Conservation (phyloP, 53 echinoderm and acorn worm species). For the Apostichopus leukothele region DNA sequence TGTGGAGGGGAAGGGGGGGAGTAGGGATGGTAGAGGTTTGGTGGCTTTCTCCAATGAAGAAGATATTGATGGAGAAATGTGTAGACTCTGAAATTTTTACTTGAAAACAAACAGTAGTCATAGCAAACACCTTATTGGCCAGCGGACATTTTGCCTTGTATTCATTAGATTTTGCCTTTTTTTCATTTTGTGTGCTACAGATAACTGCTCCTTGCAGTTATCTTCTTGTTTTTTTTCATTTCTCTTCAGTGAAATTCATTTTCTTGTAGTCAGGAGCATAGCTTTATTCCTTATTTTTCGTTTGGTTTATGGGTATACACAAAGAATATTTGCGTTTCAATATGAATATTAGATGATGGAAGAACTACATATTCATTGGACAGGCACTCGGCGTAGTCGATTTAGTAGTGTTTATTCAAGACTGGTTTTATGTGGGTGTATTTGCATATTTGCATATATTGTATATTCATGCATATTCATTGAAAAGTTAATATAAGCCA, state of each 20-base stretch:
- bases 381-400: too few relatives aligned
- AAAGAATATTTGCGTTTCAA: neutral
- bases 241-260: neutral
- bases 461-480: too few relatives aligned
- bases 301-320: neutral
- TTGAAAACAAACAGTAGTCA: neutral
- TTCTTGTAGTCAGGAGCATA: slow-evolving; percentile 11
- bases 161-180: slow-evolving; percentile 11
- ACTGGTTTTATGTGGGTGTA: too few relatives aligned
- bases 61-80: too few relatives aligned
- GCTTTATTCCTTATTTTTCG: slow-evolving; percentile 6
- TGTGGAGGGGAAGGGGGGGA: too few relatives aligned
- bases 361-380: neutral
- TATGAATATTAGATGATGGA: neutral
- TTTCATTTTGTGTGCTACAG: slow-evolving; percentile 3
- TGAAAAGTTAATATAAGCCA: too few relatives aligned
- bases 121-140: neutral
- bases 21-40: too few relatives aligned
- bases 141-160: slow-evolving; percentile 6
- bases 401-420: too few relatives aligned
- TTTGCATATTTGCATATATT: too few relatives aligned
- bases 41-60: too few relatives aligned
- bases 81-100: neutral
- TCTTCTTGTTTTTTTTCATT: neutral
- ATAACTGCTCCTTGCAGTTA: neutral